Conservation (phyloP, 2,113 vertebrate species). For the Damaliscus lunatus region DNA sequence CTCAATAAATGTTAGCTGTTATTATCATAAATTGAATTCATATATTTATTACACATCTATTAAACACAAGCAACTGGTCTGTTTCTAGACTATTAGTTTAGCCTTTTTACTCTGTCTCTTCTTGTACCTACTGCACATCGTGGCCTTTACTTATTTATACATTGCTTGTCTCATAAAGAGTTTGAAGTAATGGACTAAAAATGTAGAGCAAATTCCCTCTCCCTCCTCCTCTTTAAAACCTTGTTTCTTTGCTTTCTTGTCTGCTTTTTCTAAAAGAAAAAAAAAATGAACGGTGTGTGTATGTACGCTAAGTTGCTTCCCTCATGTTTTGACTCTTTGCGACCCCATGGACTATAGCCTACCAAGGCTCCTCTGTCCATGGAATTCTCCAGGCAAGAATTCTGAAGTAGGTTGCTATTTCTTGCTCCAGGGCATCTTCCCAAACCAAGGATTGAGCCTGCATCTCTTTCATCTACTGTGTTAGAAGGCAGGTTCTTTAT, state of each 20-base stretch:
- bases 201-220: neutral
- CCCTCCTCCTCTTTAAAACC: neutral
- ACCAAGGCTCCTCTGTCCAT: neutral
- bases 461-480: neutral
- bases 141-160: neutral
- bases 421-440: neutral
- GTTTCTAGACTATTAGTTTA: neutral
- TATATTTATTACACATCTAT: neutral
- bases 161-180: neutral
- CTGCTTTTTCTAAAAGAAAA: neutral
- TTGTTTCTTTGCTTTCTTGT: neutral
- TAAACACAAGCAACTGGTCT: neutral
- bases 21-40: slow-evolving; percentile 4
- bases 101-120: slow-evolving; percentile 20
- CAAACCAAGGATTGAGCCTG: neutral
- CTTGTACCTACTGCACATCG: neutral
- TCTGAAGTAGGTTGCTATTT: neutral
- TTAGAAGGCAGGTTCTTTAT: neutral
- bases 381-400: neutral
- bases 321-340: neutral
- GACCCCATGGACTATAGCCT: neutral
- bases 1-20: neutral
- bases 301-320: neutral
- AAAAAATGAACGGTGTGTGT: too few relatives aligned
- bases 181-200: slow-evolving; percentile 3